Conservation (phyloP, 1,140 invertebrate species). For the Thaumatotibia leucotreta region DNA sequence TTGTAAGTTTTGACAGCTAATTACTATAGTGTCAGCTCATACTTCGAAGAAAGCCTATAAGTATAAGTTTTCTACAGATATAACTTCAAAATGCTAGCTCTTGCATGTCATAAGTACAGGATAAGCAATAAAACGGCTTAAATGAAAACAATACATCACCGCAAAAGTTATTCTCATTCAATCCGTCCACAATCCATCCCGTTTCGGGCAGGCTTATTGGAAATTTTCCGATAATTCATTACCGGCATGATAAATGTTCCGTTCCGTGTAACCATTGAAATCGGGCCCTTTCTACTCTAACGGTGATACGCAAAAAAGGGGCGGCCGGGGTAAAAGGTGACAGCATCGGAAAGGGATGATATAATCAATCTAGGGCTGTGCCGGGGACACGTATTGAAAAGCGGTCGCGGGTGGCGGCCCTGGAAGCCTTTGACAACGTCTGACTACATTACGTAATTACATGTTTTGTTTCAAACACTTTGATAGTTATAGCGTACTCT, state of each 20-base stretch:
- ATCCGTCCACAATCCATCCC: slow-evolving; percentile 9
- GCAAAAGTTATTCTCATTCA: slow-evolving; percentile 5
- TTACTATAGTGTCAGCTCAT: no score
- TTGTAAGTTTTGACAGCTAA: no score
- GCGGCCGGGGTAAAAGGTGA: slow-evolving; percentile 45
- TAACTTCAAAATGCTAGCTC: no score
- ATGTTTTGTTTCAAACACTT: not conserved
- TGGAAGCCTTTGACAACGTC: slow-evolving; percentile 1
- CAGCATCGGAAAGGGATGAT: slow-evolving; percentile 55
- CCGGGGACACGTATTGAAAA: slow-evolving; percentile 46
- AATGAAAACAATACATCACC: slow-evolving; percentile 1
- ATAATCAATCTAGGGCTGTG: slow-evolving; percentile 64
- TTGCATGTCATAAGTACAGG: not conserved
- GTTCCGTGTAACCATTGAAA: slow-evolving; percentile 59
- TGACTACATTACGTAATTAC: slow-evolving; percentile 11
- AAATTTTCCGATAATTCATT: slow-evolving; percentile 73
- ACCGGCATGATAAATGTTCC: slow-evolving; percentile 69
- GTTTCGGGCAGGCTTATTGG: slow-evolving; percentile 48
- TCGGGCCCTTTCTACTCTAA: slow-evolving; percentile 66
- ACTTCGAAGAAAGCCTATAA: no score
- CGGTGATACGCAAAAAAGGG: slow-evolving; percentile 70
- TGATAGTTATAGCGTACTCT: not conserved
- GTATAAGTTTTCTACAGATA: no score
- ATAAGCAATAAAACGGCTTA: not conserved
- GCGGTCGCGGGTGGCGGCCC: slow-evolving; percentile 19